Conservation (phyloP, 2,888 invertebrate genomes). For the Drosophila mercatorum region DNA sequence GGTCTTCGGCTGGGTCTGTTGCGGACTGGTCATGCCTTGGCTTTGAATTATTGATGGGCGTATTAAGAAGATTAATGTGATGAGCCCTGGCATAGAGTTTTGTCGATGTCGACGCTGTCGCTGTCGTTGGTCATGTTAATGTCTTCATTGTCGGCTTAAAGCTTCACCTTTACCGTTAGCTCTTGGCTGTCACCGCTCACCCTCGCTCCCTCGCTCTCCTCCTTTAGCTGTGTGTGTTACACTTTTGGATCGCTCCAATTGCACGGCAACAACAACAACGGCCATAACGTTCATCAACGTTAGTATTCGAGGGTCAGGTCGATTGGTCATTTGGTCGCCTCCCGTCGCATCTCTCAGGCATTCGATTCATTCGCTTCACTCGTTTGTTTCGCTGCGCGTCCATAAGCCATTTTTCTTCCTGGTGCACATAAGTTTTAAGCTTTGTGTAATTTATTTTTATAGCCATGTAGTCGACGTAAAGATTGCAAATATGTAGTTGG, state of each 20-base stretch:
- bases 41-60: conserved; percentile 80
- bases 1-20: conserved; percentile 22
- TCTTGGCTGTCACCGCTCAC: conserved; percentile 21
- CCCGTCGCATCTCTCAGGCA: conserved; percentile 13
- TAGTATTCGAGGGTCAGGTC: conserved; percentile 62
- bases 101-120: conserved; percentile 43
- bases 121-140: conserved; percentile 76
- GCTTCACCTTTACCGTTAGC: conserved; percentile 70
- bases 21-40: conserved; percentile 72
- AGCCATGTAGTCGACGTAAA: conserved; percentile 72
- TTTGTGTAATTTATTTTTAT: conserved; percentile 76
- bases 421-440: conserved; percentile 78
- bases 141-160: conserved; percentile 78
- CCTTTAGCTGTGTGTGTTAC: conserved; percentile 11
- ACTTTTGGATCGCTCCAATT: conserved; percentile 57
- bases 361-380: conserved; percentile 37
- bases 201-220: conserved; percentile 4
- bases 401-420: conserved; percentile 78
- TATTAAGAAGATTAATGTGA: conserved; percentile 79
- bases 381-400: conserved; percentile 68
- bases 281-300: conserved; percentile 75
- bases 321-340: conserved; percentile 71
- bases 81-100: conserved; percentile 73
- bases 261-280: conserved; percentile 38
- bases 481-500: conserved; percentile 77